Percentiles rank a stretch among this genome's conserved stretches.
Evolutionary conservation across 53 echinoderm and acorn worm genomes (phyloP).

Genomic region (Luidia sarsii): DNA sequence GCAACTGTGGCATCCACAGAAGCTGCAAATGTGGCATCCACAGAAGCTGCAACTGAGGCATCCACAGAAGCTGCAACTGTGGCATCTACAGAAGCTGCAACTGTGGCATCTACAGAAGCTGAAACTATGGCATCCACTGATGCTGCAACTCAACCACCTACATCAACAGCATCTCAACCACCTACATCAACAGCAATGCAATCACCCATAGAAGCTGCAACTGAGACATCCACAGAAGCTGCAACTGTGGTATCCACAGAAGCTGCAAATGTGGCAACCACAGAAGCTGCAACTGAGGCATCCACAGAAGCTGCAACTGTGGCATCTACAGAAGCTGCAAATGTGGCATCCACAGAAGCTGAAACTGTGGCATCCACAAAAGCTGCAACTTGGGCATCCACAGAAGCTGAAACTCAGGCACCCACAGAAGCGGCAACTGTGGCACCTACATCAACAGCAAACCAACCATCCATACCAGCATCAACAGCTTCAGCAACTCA

Average conservation of each 20-base stretch:
- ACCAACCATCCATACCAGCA: no score
- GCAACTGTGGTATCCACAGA: neutral
- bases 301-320: no score
- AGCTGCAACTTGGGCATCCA: no score
- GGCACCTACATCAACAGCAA: no score
- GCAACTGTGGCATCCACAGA: neutral
- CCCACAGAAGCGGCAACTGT: neutral
- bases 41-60: neutral
- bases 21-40: no score
- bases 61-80: neutral
- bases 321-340: no score
- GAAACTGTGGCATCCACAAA: no score
- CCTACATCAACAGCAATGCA: neutral
- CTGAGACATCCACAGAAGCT: neutral
- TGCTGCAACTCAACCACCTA: neutral
- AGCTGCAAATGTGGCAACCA: no score
- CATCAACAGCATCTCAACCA: neutral
- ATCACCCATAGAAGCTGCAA: neutral
- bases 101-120: neutral
- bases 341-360: no score
- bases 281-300: no score
- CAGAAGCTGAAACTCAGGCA: no score
- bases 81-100: neutral
- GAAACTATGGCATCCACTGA: constrained; percentile 1
- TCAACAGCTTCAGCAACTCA: no score